phyloP scores from a whole-genome alignment of 2,113 vertebrate species.

The Dromas ardeola region DNA sequence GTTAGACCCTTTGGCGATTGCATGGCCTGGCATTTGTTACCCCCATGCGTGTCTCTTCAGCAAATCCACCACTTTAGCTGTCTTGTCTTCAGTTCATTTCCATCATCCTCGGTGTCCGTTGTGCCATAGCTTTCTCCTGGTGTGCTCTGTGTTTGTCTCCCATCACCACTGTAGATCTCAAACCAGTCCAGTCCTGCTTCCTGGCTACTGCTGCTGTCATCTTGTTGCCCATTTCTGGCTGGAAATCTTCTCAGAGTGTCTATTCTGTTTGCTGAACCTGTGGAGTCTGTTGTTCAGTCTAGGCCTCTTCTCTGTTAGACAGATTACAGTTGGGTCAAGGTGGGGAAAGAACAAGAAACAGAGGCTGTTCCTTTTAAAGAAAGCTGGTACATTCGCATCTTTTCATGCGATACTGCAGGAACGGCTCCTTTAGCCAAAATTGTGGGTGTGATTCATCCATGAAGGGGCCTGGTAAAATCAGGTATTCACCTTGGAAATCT shows the following conservation, averaged over 20 bases:
- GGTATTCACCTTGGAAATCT: background rate
- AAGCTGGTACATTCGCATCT: background rate
- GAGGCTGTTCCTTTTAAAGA: slow-evolving; percentile 2
- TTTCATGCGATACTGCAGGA: background rate
- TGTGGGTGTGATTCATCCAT: background rate
- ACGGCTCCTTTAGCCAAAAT: background rate
- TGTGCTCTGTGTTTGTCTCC: slow-evolving; percentile 49
- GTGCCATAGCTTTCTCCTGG: slow-evolving; percentile 24
- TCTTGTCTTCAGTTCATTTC: slow-evolving; percentile 15
- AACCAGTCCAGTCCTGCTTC: slow-evolving; percentile 22
- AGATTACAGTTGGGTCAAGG: background rate
- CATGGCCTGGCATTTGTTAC: slow-evolving; percentile 68
- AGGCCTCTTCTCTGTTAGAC: slow-evolving; percentile 35
- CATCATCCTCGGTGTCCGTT: slow-evolving; percentile 3
- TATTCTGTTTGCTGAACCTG: slow-evolving; percentile 61
- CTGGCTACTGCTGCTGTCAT: slow-evolving; percentile 40
- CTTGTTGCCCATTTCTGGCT: slow-evolving; percentile 32
- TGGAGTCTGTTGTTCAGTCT: slow-evolving; percentile 20
- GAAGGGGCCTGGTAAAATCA: slow-evolving; percentile 16
- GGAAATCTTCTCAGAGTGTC: slow-evolving; percentile 59
- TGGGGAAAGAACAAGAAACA: background rate
- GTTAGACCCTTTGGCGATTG: slow-evolving; percentile 78
- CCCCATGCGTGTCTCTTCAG: slow-evolving; percentile 9
- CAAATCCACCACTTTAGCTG: background rate
- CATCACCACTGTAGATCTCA: slow-evolving; percentile 20